Base-by-base conservation (phyloP, 2,888 invertebrate species). In the Dichetophora obliterata region DNA sequence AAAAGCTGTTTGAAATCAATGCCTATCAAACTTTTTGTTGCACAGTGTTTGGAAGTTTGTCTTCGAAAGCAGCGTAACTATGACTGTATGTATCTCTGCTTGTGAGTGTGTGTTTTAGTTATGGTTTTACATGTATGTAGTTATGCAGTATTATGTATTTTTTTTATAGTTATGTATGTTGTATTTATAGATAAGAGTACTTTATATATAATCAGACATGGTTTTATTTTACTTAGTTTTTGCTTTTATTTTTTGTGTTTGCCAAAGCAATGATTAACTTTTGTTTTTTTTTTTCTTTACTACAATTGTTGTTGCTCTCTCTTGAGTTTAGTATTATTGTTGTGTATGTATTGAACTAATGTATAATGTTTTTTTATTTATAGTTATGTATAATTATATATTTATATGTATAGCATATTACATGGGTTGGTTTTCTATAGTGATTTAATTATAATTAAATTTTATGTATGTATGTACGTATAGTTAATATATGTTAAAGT, bases 121-220 rank as follows among this genome's bases (percentile, higher is more conserved):
- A 79, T 80, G 79, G 79, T 80, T 83, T 82, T 82, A 80, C 81
- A 34, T 76, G 43, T 68, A 27, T 68, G 68, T 68, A 37, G 24
- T 27, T 3, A 65, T 65, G 66, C 22, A 48, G 37, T n/a, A 34
- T 19, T n/a, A 5, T 54, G 31, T 34, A 27, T 61, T 63, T 3
- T 31, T n/a, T n/a, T 34, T 37, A n/a, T 24, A n/a, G 14, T 24
- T 69, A 69, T 31, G 50, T 69, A 69, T 68, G 31, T 24, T 31
- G 24, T 48, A 68, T 68, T 19, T 24, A 50, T 54, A 11, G 52
- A 59, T 71, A 37, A 34, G 59, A 59, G 43, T 59, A 37, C 34
- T 43, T 59, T 57, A 57, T 59, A 71, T 22, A 54, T 71, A 71
- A 22, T 71, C 57, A 71, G 59, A 71, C 59, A 57, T 59, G 59